Percentiles rank a stretch among this genome's conserved stretches.
Evolutionary conservation across 2,113 vertebrate species (phyloP).

Genomic region (Eublepharis macularius): DNA sequence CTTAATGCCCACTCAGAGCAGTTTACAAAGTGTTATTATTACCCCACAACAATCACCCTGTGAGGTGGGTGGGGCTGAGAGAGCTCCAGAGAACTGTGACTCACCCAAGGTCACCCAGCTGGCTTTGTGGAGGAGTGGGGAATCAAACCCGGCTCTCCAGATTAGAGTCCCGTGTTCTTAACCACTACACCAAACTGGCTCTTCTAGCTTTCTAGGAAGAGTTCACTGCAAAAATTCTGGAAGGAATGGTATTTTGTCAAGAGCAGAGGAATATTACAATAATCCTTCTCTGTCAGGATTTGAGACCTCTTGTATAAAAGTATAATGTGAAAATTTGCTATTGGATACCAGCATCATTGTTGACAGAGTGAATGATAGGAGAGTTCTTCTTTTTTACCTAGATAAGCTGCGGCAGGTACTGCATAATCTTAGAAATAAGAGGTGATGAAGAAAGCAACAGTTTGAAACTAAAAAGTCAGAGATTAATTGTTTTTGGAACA

Average conservation of each 20-base stretch:
- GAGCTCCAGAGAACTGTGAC: too few species aligned
- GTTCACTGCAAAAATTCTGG: background rate
- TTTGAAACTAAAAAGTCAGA: conserved; percentile 40
- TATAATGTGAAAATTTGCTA: conserved; percentile 30
- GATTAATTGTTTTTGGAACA: conserved; percentile 44
- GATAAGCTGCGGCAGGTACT: conserved; percentile 12
- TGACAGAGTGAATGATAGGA: conserved; percentile 38
- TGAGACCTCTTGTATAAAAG: conserved; percentile 8
- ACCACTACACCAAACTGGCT: too few species aligned
- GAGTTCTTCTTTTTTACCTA: conserved; percentile 18
- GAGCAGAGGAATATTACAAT: conserved; percentile 18
- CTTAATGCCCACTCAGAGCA: too few species aligned
- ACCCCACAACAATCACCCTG: too few species aligned
- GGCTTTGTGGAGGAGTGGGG: too few species aligned
- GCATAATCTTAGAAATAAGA: conserved; percentile 25
- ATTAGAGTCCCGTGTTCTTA: too few species aligned
- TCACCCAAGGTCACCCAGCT: too few species aligned
- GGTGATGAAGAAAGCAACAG: conserved; percentile 44
- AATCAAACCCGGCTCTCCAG: too few species aligned
- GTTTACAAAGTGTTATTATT: too few species aligned
- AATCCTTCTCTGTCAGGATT: conserved; percentile 8
- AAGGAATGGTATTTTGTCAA: background rate
- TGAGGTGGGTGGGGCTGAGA: too few species aligned
- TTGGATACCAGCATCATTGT: background rate
- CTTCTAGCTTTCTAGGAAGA: background rate